Base-by-base conservation (phyloP, 2,888 invertebrate species). In the Drosophila tripunctata region DNA sequence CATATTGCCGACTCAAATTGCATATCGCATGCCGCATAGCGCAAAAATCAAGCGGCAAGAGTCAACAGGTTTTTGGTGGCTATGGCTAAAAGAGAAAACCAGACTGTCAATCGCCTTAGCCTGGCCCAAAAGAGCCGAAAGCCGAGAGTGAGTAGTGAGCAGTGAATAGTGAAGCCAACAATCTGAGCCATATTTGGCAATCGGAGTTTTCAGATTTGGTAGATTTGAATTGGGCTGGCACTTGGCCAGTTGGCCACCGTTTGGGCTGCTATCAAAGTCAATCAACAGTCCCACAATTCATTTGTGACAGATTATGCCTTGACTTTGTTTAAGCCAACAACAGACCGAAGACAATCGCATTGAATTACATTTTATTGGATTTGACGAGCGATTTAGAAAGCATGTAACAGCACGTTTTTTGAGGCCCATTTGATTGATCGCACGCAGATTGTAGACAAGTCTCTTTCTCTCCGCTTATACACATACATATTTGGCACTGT, bases 271-370 rank as follows among this genome's bases (percentile, higher is more conserved):
- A 85, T 75, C 79, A 75, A 67, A 75, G 75, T 72, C 79, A 81
- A 78, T 80, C 82, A 77, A 66, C 71, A 68, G 65, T 54, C 58
- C 63, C 61, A 72, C 83, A 82, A 86, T 84, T 84, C 72, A 84
- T 81, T 70, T 78, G 81, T 84, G 87, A 82, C 82, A 84, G 82
- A 82, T 82, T 87, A 84, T 71, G 85, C 78, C 78, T 69, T 72
- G 84, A 65, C 84, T 80, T 56, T 73, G 72, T 75, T 71, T 75
- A 63, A 69, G 35, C 75, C 69, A 35, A 56, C 45, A 14, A 31
- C 31, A 36, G n/a, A 15, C 12, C 22, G 10, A 14, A 44, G 63
- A 76, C 73, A 73, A 58, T 60, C 77, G 61, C 57, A 60, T 30
- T 57, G 70, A 69, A 62, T 70, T 21, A 3, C 3, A 4, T 4